phyloP scores from a whole-genome alignment of 2,797 vertebrate genomes.

The Sebastes umbrosus region DNA sequence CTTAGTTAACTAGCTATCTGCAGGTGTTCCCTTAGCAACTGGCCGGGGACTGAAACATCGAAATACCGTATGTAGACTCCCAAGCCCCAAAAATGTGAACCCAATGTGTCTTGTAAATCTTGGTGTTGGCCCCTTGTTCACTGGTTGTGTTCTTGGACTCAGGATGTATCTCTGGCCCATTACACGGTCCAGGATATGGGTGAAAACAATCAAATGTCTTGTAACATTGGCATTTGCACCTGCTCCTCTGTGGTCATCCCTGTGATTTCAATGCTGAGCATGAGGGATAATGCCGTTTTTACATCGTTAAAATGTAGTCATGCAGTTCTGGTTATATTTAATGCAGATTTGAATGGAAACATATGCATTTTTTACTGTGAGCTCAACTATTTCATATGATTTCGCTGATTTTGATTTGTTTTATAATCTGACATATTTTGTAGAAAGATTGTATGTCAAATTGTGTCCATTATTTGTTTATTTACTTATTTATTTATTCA shows the following conservation, averaged over 20 bases:
- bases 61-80: conserved; percentile 46
- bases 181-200: conserved; percentile 49
- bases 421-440: not conserved
- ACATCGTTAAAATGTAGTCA: not conserved
- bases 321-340: not conserved
- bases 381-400: not conserved
- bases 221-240: conserved; percentile 42
- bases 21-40: conserved; percentile 82
- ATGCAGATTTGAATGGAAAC: not conserved
- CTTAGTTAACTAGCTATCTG: conserved; percentile 84
- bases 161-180: conserved; percentile 45
- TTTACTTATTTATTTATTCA: not conserved
- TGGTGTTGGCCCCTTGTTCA: conserved; percentile 67
- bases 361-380: not conserved
- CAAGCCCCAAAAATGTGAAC: conserved; percentile 64
- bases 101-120: conserved; percentile 66
- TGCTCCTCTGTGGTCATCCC: conserved; percentile 30
- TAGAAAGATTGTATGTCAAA: not conserved
- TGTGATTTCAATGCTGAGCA: conserved; percentile 31
- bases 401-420: not conserved
- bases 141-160: conserved; percentile 51
- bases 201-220: conserved; percentile 56
- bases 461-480: not conserved
- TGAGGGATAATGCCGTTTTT: not conserved
- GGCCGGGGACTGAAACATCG: conserved; percentile 64